A percentile compares a stretch with the other conserved stretches of the same genome.
These are phyloP conservation scores for Pardosa pseudoannulata DNA, from an alignment of 2,888 invertebrate genomes.

Conservation along the genomic window DNA sequence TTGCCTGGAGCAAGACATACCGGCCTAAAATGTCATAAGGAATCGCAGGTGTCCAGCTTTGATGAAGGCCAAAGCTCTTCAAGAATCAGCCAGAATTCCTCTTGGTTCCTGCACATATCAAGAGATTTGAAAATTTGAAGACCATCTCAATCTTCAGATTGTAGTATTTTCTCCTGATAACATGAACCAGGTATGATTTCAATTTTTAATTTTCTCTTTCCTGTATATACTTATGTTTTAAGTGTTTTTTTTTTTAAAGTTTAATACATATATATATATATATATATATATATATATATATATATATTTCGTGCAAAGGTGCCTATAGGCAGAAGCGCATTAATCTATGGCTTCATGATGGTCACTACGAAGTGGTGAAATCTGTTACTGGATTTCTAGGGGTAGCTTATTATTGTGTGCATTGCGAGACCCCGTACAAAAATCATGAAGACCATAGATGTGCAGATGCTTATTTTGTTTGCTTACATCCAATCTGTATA, in stretches of 20 bases:
- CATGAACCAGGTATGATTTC: neutral
- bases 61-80: neutral
- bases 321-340: neutral
- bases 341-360: neutral
- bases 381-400: neutral
- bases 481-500: too few relatives aligned
- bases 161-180: neutral
- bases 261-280: too few relatives aligned
- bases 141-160: neutral
- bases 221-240: neutral
- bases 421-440: neutral
- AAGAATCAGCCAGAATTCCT: neutral
- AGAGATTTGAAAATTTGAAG: neutral
- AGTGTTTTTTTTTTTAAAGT: neutral
- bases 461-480: neutral
- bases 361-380: neutral
- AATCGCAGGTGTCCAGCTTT: neutral
- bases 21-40: neutral
- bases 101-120: neutral
- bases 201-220: neutral
- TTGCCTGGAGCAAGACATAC: neutral
- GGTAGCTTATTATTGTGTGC: neutral
- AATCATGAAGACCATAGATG: neutral
- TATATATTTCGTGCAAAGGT: conserved; percentile 1
- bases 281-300: too few relatives aligned